Conservation (phyloP, 1,140 invertebrate species). For the Formica exsecta region DNA sequence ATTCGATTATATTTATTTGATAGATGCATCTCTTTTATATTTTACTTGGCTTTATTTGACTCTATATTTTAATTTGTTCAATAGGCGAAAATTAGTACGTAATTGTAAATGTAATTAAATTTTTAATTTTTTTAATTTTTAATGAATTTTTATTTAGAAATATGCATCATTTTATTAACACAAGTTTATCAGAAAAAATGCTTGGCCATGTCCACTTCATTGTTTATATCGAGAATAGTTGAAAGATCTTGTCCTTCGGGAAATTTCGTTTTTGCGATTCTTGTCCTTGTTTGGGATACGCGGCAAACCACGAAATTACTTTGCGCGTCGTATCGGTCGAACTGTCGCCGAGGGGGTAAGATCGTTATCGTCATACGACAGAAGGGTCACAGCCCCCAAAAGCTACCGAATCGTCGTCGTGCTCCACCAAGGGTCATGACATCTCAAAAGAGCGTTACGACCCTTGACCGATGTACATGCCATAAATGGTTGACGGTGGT, state of each 20-base stretch:
- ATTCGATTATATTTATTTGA: no score
- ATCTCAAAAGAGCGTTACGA: constrained; percentile 67
- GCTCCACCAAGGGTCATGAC: constrained; percentile 42
- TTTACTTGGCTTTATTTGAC: no score
- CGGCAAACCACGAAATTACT: constrained; percentile 61
- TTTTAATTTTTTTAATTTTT: no score
- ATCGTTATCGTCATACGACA: constrained; percentile 48
- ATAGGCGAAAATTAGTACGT: no score
- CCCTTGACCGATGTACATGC: constrained; percentile 36
- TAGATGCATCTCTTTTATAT: no score
- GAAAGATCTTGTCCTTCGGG: constrained; percentile 31
- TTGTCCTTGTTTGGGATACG: constrained; percentile 28
- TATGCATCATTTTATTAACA: background rate
- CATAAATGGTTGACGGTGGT: background rate
- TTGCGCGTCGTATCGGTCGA: constrained; percentile 63
- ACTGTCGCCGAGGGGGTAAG: constrained; percentile 72
- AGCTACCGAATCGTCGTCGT: constrained; percentile 41
- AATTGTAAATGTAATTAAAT: no score
- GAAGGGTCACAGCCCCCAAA: constrained; percentile 54
- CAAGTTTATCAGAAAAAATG: background rate
- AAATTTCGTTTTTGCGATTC: constrained; percentile 49
- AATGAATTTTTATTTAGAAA: background rate
- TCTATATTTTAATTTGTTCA: no score
- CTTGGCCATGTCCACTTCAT: background rate
- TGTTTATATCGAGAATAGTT: background rate